A percentile compares a stretch with the other conserved stretches of the same genome.
Conservation (phyloP, 2,113 vertebrate genomes). For the Hucho hucho region DNA sequence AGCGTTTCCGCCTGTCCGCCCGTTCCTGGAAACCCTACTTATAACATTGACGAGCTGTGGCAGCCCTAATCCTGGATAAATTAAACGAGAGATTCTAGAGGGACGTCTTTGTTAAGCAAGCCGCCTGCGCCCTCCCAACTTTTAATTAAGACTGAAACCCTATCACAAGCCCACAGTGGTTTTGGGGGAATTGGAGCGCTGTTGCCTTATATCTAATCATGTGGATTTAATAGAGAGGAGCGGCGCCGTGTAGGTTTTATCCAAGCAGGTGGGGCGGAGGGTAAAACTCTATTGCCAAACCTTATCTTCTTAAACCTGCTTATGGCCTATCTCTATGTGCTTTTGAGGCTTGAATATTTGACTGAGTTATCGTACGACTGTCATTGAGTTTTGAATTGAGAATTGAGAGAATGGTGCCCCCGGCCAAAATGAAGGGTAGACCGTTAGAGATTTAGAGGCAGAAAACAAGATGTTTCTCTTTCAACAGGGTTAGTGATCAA, state of each 20-base stretch:
- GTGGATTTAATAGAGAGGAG: conserved; percentile 33
- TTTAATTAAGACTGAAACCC: conserved; percentile 65
- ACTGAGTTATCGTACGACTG: conserved; percentile 15
- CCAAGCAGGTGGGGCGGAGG: conserved; percentile 46
- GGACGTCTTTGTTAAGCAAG: conserved; percentile 57
- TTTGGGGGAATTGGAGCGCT: conserved; percentile 22
- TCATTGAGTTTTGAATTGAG: background rate
- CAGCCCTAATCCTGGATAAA: conserved; percentile 62
- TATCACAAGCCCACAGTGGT: conserved; percentile 33
- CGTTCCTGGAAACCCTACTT: background rate
- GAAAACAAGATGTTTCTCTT: background rate
- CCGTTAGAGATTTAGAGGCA: background rate
- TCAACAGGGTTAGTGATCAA: too few relatives aligned
- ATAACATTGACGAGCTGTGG: conserved; percentile 25
- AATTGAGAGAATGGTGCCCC: background rate
- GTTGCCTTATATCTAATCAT: conserved; percentile 42
- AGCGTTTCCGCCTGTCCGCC: background rate
- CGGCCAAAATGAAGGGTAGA: background rate
- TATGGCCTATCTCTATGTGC: conserved; percentile 12
- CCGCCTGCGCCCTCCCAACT: conserved; percentile 30
- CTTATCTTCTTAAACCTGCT: conserved; percentile 20
- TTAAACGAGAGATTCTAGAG: conserved; percentile 51
- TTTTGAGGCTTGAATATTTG: conserved; percentile 14
- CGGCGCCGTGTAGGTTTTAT: conserved; percentile 17
- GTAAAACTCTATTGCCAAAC: conserved; percentile 23